A percentile compares a stretch with the other conserved stretches of the same genome.
phyloP scores from a whole-genome alignment of 2,888 invertebrate genomes.

The Nomada fucata region DNA sequence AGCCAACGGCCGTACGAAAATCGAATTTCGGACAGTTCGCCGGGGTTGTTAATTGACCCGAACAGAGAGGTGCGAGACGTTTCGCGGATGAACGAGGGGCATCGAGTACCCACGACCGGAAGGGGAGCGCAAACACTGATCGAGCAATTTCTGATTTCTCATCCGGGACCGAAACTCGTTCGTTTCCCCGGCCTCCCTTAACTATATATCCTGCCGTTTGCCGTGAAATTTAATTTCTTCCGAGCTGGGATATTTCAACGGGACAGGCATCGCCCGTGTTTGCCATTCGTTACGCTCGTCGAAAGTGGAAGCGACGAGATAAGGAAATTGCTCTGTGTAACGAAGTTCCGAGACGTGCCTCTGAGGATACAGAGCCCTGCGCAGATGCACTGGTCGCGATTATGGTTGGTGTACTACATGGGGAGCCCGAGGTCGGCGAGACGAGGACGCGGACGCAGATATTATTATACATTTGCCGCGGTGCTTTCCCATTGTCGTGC shows the following conservation, averaged over 20 bases:
- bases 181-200: neutral
- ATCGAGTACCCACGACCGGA: conserved; percentile 49
- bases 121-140: conserved; percentile 71
- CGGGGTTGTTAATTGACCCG: conserved; percentile 73
- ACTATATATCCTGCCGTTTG: neutral
- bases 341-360: conserved; percentile 38
- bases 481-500: neutral
- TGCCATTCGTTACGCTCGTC: conserved; percentile 48
- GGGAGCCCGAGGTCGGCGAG: neutral
- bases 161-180: conserved; percentile 12
- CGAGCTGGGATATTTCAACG: conserved; percentile 33
- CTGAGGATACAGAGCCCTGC: conserved; percentile 4
- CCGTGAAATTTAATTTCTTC: conserved; percentile 59
- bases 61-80: conserved; percentile 34
- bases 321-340: conserved; percentile 45
- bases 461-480: conserved; percentile 15
- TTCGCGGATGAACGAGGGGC: conserved; percentile 4
- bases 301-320: conserved; percentile 46
- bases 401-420: conserved; percentile 5
- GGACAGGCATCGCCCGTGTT: conserved; percentile 32
- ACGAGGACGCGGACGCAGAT: conserved; percentile 8
- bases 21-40: conserved; percentile 74
- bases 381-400: conserved; percentile 21
- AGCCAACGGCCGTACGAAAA: conserved; percentile 61
- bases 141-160: conserved; percentile 69